Evolutionary conservation across 2,888 invertebrate species (phyloP).

Genomic region (Pelosia muscerda): DNA sequence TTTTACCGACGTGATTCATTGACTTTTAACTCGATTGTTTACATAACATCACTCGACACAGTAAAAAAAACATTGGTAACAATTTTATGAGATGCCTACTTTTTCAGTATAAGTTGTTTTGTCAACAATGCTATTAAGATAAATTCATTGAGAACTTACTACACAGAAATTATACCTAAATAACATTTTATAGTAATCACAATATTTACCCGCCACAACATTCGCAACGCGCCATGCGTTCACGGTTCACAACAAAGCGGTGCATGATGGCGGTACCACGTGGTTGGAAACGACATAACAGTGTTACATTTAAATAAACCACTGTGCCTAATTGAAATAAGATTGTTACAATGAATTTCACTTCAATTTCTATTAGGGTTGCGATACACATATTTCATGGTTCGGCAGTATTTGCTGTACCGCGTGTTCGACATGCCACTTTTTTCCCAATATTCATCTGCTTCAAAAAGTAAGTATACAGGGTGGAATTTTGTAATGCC

Average conservation of each 20-base stretch:
- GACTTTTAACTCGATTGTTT: constrained; percentile 5
- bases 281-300: constrained; percentile 30
- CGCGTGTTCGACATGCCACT: neutral
- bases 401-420: neutral
- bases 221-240: constrained; percentile 52
- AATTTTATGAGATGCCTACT: neutral
- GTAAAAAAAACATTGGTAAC: neutral
- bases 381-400: neutral
- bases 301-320: neutral
- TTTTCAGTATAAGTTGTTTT: neutral
- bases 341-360: constrained; percentile 26
- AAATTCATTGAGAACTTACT: constrained; percentile 54
- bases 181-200: constrained; percentile 1
- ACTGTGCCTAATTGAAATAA: constrained; percentile 2
- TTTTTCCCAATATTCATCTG: neutral
- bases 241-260: constrained; percentile 38
- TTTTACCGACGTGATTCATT: neutral
- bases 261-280: constrained; percentile 44
- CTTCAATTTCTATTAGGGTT: constrained; percentile 17
- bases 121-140: constrained; percentile 30
- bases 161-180: constrained; percentile 34
- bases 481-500: too few species aligned
- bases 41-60: neutral
- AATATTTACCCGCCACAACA: constrained; percentile 36
- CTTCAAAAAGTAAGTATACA: neutral